Base-by-base conservation (phyloP, 2,797 vertebrate genomes). In the Malacoctenus gilli region DNA sequence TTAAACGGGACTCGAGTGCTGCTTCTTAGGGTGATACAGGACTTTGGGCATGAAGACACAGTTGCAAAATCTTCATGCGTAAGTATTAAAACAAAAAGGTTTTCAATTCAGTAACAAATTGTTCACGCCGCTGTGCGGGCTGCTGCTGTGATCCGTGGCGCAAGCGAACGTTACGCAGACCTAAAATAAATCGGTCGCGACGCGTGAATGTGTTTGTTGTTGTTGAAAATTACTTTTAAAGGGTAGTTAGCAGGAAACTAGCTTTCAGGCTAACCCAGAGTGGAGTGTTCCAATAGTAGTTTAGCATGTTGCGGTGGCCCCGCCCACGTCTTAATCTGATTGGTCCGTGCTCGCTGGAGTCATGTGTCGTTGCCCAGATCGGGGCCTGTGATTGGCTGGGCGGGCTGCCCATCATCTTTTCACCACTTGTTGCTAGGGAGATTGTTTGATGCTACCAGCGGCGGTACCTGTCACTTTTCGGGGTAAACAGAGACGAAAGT, bases 351-450 rank as follows among this genome's bases (percentile, higher is more conserved):
- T 1, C 0, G 20, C 75, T 82, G 75, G 79, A 82, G 68, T 80
- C 76, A 80, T 79, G 34, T 75, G 70, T 75, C 77, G 71, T 79
- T 42, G 36, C 41, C 5, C 51, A 47, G 7, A 15, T 25, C 14
- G 42, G 40, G 44, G 1, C 0, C 39, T 6, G 22, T 54, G 76
- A 89, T 5, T 88, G 88, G 80, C 35, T 39, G 7, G 1, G 5
- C 2, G 1, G 5, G 18, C 58, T 62, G 83, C 88, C 89, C 63
- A 54, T 80, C 66, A 68, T 36, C 15, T 61, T 79, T 87, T 87
- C 87, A 74, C 88, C 89, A 93, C 91, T 92, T 93, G 92, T 93
- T 93, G 92, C 91, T 91, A 93, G 88, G 90, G 90, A 88, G 87
- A 88, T 89, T 92, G 88, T 86, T 86, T 85, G 87, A 85, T 70